Conservation (phyloP, 2,113 vertebrate genomes). For the Lucifuga dentata region DNA sequence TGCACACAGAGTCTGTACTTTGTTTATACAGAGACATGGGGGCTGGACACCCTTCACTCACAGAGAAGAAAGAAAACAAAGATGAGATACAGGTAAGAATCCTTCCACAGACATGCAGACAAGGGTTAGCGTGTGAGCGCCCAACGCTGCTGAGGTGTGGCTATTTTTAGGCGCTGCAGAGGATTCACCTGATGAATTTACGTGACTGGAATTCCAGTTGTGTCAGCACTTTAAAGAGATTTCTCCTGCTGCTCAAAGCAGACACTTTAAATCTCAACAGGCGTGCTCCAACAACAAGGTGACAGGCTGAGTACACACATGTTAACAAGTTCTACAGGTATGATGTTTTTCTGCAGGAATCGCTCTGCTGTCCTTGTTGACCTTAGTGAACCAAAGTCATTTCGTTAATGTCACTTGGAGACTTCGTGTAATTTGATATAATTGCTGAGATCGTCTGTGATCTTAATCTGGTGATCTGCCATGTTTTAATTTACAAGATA, state of each 20-base stretch:
- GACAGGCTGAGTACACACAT: slow-evolving; percentile 37
- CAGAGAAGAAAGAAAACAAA: slow-evolving; percentile 68
- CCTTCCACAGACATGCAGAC: slow-evolving; percentile 67
- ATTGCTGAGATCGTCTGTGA: too few relatives aligned
- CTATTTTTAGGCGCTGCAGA: slow-evolving; percentile 70
- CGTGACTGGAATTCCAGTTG: slow-evolving; percentile 73
- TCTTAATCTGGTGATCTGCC: too few relatives aligned
- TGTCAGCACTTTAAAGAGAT: slow-evolving; percentile 69
- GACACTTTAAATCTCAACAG: slow-evolving; percentile 43
- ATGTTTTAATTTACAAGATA: too few relatives aligned
- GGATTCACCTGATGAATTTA: slow-evolving; percentile 72
- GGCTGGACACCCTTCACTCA: slow-evolving; percentile 77
- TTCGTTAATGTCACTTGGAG: not conserved
- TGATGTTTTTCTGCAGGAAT: not conserved
- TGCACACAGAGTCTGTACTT: slow-evolving; percentile 56
- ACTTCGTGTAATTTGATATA: too few relatives aligned
- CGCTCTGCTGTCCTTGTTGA: slow-evolving; percentile 30
- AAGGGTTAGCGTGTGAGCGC: slow-evolving; percentile 77
- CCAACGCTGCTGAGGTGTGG: slow-evolving; percentile 57
- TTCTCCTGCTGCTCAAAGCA: slow-evolving; percentile 51
- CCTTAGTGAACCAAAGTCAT: slow-evolving; percentile 16
- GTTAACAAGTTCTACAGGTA: slow-evolving; percentile 51
- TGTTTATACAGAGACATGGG: slow-evolving; percentile 75
- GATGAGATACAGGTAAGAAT: slow-evolving; percentile 75
- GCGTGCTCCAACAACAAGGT: slow-evolving; percentile 50